phyloP scores from a whole-genome alignment of 2,797 vertebrate genomes.

The Urophycis tenuis region DNA sequence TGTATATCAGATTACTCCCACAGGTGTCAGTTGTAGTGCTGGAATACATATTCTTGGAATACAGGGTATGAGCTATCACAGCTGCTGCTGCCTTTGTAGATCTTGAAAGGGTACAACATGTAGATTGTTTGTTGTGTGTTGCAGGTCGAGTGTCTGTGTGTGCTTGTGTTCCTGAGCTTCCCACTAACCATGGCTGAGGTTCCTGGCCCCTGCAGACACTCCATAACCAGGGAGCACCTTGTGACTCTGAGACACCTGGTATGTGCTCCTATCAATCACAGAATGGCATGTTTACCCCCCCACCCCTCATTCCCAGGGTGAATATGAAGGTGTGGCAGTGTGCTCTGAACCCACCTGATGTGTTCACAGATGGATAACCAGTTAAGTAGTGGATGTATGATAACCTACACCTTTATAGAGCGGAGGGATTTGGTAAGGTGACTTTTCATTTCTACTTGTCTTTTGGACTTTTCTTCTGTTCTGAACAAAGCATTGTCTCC shows the following conservation, averaged over 20 bases:
- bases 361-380: constrained; percentile 72
- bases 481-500: background rate
- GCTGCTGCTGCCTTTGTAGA: background rate
- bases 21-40: background rate
- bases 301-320: background rate
- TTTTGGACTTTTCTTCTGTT: background rate
- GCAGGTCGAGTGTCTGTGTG: constrained; percentile 74
- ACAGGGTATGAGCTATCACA: background rate
- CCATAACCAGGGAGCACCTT: constrained; percentile 73
- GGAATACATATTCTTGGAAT: background rate
- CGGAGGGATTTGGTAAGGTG: constrained; percentile 68
- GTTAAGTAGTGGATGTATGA: constrained; percentile 68
- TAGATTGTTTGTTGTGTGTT: constrained; percentile 29
- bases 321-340: background rate
- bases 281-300: background rate
- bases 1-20: background rate
- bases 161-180: constrained; percentile 73
- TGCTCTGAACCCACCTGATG: constrained; percentile 10
- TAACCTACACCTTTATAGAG: constrained; percentile 72
- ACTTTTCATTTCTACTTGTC: constrained; percentile 5
- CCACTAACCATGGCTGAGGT: constrained; percentile 68
- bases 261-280: constrained; percentile 26
- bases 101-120: background rate
- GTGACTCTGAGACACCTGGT: constrained; percentile 69
- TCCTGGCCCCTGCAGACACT: constrained; percentile 74